These are phyloP conservation scores for Chiloscyllium punctatum DNA, from an alignment of 2,797 vertebrate genomes.

Conservation along the genomic window DNA sequence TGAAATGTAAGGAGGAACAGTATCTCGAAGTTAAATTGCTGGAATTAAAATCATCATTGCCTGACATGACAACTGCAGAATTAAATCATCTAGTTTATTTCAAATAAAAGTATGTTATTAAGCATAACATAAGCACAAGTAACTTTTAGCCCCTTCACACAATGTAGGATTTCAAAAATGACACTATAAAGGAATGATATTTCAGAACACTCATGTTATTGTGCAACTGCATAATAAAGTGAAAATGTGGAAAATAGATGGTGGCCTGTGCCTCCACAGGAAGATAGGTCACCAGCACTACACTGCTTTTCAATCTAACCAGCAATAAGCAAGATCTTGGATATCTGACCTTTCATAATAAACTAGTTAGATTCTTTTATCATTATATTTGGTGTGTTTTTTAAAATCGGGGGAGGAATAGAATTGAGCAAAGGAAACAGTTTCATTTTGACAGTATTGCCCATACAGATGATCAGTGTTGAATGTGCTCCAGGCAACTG, in stretches of 20 bases:
- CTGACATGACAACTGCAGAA: neutral
- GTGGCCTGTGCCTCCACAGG: neutral
- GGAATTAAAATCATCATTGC: neutral
- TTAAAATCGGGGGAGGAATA: neutral
- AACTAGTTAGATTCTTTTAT: neutral
- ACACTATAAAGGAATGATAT: neutral
- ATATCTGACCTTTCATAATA: neutral
- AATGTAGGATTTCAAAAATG: neutral
- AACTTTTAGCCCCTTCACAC: neutral
- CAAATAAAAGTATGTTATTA: neutral
- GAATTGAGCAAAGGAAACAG: neutral
- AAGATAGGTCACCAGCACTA: neutral
- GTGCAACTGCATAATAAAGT: neutral
- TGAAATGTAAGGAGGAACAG: neutral
- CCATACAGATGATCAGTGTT: neutral
- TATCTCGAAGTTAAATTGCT: neutral
- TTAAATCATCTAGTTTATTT: neutral
- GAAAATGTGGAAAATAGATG: neutral
- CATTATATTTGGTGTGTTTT: neutral
- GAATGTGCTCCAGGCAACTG: neutral
- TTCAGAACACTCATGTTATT: neutral
- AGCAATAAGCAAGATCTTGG: neutral
- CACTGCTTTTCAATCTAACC: neutral
- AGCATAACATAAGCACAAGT: neutral
- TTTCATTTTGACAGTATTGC: constrained; percentile 16